Conservation (phyloP, 2,113 vertebrate genomes). For the Heloderma charlesbogerti region DNA sequence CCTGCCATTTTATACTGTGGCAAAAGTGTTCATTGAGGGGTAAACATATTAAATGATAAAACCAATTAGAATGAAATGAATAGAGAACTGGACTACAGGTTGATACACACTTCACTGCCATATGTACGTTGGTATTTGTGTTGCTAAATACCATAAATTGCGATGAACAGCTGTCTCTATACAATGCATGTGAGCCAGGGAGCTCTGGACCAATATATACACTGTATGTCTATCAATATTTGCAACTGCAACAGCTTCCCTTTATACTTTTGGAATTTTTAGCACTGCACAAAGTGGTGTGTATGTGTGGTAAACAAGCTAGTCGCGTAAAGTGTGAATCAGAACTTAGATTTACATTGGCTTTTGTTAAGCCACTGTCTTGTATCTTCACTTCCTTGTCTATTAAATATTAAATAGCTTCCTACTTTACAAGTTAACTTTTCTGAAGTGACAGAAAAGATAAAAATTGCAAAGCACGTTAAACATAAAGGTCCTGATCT, state of each 20-base stretch:
- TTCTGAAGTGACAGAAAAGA: not conserved
- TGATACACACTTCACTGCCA: not conserved
- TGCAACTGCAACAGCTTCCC: not conserved
- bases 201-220: not conserved
- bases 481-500: not conserved
- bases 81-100: not conserved
- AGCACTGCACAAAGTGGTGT: not conserved
- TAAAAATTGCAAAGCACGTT: not conserved
- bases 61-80: not conserved
- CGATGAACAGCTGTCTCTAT: not conserved
- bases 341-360: not conserved
- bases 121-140: not conserved
- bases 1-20: not conserved
- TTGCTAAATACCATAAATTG: not conserved
- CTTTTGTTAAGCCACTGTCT: not conserved
- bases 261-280: not conserved
- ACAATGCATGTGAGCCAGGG: not conserved
- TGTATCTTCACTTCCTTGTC: not conserved
- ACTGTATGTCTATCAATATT: not conserved
- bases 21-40: not conserved
- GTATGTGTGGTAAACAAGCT: not conserved
- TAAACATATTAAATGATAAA: not conserved
- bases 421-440: not conserved
- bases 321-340: not conserved
- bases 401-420: not conserved